Base-by-base conservation (phyloP, 2,888 invertebrate species). In the Lydus trimaculatus region DNA sequence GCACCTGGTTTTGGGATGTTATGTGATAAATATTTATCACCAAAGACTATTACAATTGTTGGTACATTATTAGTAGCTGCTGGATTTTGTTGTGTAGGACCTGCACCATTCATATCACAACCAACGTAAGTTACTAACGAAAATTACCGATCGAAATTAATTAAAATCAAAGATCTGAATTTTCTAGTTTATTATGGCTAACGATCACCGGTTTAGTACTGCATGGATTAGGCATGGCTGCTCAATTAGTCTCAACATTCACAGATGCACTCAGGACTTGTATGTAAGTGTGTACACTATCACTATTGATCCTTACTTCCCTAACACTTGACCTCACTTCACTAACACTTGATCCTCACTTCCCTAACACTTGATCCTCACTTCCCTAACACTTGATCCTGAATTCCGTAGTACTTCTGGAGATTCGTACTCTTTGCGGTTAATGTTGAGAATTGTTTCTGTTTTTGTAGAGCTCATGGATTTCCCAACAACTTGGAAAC, bases 401-500 rank as follows among this genome's bases (percentile, higher is more conserved):
- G n/a, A n/a, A n/a, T n/a, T n/a, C n/a, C n/a, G n/a, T n/a, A n/a
- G n/a, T n/a, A n/a, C n/a, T n/a, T n/a, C n/a, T n/a, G n/a, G n/a
- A n/a, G n/a, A n/a, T n/a, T n/a, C n/a, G n/a, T n/a, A n/a, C n/a
- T n/a, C n/a, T n/a, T n/a, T n/a, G n/a, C n/a, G n/a, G n/a, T n/a
- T n/a, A n/a, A n/a, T n/a, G n/a, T n/a, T n/a, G n/a, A n/a, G n/a
- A n/a, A n/a, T n/a, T 88, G 75, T 39, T n/a, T 23, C 6, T 20
- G 8, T 4, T 33, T 63, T 78, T 77, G 56, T 84, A 94, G 94
- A 77, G 87, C 88, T 0, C 87, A 90, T 74, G 94, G 94, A 1
- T 91, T 95, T 74, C 92, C 94, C 0, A 94, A 97, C 83, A 93
- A 92, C 71, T 88, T 96, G 73, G 94, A 95, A 80, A 97, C 97